These are phyloP conservation scores for Incurvaria masculella DNA, from an alignment of 2,888 invertebrate genomes.

Conservation along the genomic window DNA sequence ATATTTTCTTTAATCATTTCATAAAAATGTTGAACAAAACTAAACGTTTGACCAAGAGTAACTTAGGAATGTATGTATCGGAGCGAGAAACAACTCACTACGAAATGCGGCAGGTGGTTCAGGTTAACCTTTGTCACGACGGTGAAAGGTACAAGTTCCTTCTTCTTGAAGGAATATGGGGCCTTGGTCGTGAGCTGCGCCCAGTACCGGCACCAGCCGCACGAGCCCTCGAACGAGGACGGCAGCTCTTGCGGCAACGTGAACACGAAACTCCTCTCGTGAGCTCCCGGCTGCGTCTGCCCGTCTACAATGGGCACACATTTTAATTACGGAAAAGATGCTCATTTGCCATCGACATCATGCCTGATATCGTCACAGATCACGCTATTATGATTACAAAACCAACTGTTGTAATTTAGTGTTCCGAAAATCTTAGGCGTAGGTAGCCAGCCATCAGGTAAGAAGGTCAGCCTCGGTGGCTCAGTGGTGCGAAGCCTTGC, in stretches of 20 bases:
- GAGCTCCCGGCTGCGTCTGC: too few relatives aligned
- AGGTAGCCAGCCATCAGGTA: too few relatives aligned
- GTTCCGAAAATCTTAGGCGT: too few relatives aligned
- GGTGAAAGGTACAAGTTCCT: conserved; percentile 22
- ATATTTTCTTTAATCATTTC: too few relatives aligned
- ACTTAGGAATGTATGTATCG: background rate
- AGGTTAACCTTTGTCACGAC: conserved; percentile 33
- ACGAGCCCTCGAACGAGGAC: conserved; percentile 34
- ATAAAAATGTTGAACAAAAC: too few relatives aligned
- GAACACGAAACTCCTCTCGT: conserved; percentile 29
- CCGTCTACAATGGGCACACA: conserved; percentile 27
- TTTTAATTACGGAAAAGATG: conserved; percentile 25
- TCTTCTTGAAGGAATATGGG: conserved; percentile 24
- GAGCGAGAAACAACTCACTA: too few relatives aligned
- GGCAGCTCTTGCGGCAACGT: conserved; percentile 35
- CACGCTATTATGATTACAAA: too few relatives aligned
- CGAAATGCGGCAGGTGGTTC: conserved; percentile 27
- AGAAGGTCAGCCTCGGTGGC: too few relatives aligned
- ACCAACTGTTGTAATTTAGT: too few relatives aligned
- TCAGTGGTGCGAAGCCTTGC: too few relatives aligned
- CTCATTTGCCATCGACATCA: background rate
- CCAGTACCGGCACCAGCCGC: conserved; percentile 32
- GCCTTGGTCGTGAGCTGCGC: conserved; percentile 34
- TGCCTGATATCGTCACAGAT: too few relatives aligned
- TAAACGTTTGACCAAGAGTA: background rate